Evolutionary conservation across 2,888 invertebrate genomes (phyloP).

Genomic region (Drosophila pseudotakahashii): DNA sequence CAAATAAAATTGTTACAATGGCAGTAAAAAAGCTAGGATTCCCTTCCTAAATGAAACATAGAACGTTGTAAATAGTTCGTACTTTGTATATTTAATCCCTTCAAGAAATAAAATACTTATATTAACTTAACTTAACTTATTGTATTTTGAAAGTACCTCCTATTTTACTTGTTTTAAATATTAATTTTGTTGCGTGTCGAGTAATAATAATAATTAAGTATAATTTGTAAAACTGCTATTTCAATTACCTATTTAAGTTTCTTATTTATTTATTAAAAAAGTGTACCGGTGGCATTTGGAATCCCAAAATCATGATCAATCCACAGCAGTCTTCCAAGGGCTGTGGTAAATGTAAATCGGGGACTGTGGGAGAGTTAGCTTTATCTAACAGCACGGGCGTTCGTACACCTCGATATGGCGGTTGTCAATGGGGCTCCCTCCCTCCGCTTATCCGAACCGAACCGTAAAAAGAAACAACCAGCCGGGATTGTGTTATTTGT

Average conservation of each 20-base stretch:
- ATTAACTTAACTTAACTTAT: too few relatives aligned
- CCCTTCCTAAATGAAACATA: neutral
- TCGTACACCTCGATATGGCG: constrained; percentile 26
- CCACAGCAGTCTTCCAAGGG: too few relatives aligned
- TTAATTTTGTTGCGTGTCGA: too few relatives aligned
- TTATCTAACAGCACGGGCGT: constrained; percentile 21
- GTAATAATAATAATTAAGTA: too few relatives aligned
- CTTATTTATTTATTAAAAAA: neutral
- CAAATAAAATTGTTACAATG: neutral
- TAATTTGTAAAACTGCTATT: too few relatives aligned
- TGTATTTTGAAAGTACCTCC: too few relatives aligned
- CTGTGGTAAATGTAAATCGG: neutral
- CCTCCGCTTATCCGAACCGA: constrained; percentile 35
- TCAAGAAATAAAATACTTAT: neutral
- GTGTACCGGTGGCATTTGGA: neutral
- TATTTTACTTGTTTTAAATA: too few relatives aligned
- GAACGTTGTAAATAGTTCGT: neutral
- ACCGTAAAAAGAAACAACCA: constrained; percentile 17
- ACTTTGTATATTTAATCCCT: neutral
- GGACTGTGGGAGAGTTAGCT: constrained; percentile 1
- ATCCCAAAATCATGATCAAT: too few relatives aligned
- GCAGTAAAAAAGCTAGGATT: neutral
- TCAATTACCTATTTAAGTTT: too few relatives aligned
- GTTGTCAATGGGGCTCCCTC: constrained; percentile 36
- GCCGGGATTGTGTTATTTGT: constrained; percentile 21